Base-by-base conservation (phyloP, 2,113 vertebrate species). In the Callospermophilus lateralis region DNA sequence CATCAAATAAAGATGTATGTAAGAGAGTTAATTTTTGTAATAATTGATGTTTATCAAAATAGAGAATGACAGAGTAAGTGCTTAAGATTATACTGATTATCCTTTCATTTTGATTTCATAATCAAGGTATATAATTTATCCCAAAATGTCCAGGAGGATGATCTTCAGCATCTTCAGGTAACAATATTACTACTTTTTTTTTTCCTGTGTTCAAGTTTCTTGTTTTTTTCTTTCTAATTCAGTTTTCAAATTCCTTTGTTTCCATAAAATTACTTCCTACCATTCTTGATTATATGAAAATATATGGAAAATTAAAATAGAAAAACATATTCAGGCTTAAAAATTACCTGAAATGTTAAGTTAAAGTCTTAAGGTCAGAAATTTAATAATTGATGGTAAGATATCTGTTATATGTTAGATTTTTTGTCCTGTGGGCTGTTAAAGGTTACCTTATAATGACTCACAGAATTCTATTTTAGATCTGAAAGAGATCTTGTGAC, bases 131-230 rank as follows among this genome's bases (percentile, higher is more conserved):
- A 99, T 98, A 99, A 99, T 96, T 99, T 99, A 97, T 99, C 99
- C 45, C 99, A 99, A 98, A 99, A 99, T 77, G 99, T 99, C 68
- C 99, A 99, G 90, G 99, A 99, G 85, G 99, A 99, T 78, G 99
- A 99, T 96, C 99, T 99, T 74, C 99, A 99, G 97, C 99, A 99
- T 94, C 92, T 99, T 85, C 99, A 99, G 99, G 99, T 99, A 98
- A 97, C 4, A 73, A 20, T 55, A 26, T 77, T 63, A 72, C 45
- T 72, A 53, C 3, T n/a, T 63, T 61, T 45, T 26, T 26, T 81
- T 37, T 70, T 87, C 32, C 8, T 79, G 5, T 72, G 90, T 84
- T 65, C 53, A 84, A 45, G 34, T 51, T 83, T 63, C 61, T 63
- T 28, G 61, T 63, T 76, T 24, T 79, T 1, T 84, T 84, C n/a